These are phyloP conservation scores for Trachops cirrhosus DNA, from an alignment of 2,797 vertebrate genomes.

Conservation along the genomic window DNA sequence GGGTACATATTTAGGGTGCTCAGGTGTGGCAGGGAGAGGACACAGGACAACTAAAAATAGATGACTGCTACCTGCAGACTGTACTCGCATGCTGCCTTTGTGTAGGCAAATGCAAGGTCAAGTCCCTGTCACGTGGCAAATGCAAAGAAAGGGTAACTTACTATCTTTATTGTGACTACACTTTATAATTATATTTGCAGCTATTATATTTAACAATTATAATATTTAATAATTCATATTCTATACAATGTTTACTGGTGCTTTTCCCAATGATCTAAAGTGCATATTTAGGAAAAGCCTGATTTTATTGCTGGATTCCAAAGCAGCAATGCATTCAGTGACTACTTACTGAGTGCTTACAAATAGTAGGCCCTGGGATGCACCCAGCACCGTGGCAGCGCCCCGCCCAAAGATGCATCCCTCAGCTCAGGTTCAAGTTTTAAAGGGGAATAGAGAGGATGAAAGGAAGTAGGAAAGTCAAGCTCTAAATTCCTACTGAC, in stretches of 20 bases:
- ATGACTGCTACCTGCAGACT: not conserved
- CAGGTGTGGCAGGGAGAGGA: not conserved
- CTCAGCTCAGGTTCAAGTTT: too few relatives aligned
- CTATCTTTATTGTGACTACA: too few relatives aligned
- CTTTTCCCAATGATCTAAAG: not conserved
- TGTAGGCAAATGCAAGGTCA: not conserved
- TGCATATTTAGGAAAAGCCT: not conserved
- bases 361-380: too few relatives aligned
- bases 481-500: too few relatives aligned
- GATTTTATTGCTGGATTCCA: not conserved
- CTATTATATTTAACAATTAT: not conserved
- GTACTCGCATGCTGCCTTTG: not conserved
- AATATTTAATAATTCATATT: not conserved
- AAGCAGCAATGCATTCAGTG: not conserved
- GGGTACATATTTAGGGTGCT: not conserved
- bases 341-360: not conserved
- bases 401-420: too few relatives aligned
- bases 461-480: too few relatives aligned
- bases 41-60: not conserved
- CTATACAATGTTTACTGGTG: not conserved
- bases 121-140: too few relatives aligned
- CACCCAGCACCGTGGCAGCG: too few relatives aligned
- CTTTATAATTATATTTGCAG: too few relatives aligned
- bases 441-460: too few relatives aligned
- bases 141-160: too few relatives aligned